Percentiles rank a stretch among this genome's conserved stretches.
These are phyloP conservation scores for Lates japonicus DNA, from an alignment of 2,797 vertebrate genomes.

Conservation along the genomic window DNA sequence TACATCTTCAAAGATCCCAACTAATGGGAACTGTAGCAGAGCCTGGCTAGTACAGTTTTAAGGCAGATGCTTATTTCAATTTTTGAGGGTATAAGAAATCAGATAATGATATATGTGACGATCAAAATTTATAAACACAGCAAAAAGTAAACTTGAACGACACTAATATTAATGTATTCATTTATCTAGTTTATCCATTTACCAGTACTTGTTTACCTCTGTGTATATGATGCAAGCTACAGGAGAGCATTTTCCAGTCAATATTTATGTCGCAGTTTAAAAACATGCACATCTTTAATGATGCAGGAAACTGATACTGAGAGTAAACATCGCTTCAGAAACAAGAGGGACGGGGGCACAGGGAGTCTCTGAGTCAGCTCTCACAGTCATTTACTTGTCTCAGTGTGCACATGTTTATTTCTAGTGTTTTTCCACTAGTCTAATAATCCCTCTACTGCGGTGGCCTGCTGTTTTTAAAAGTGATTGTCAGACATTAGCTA, in stretches of 20 bases:
- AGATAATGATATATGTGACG: not conserved
- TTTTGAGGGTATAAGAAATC: not conserved
- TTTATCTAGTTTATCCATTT: not conserved
- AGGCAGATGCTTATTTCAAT: not conserved
- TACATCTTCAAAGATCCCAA: not conserved
- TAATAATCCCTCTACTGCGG: no score
- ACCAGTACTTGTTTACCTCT: not conserved
- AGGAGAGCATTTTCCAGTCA: not conserved
- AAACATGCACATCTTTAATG: not conserved
- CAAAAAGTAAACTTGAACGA: not conserved
- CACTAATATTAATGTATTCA: not conserved
- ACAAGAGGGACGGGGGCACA: no score
- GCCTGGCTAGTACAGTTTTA: not conserved
- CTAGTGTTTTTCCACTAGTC: no score
- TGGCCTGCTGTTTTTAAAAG: no score
- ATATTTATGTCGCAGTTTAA: not conserved
- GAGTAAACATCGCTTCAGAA: not conserved
- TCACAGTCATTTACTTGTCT: no score
- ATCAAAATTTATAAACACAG: not conserved
- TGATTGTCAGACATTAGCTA: no score
- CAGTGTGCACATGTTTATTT: no score
- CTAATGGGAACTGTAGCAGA: not conserved
- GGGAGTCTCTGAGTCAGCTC: no score
- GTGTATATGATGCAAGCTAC: not conserved
- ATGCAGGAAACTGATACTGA: not conserved